Conservation (phyloP, 1,140 invertebrate species). For the Mamestra configurata region DNA sequence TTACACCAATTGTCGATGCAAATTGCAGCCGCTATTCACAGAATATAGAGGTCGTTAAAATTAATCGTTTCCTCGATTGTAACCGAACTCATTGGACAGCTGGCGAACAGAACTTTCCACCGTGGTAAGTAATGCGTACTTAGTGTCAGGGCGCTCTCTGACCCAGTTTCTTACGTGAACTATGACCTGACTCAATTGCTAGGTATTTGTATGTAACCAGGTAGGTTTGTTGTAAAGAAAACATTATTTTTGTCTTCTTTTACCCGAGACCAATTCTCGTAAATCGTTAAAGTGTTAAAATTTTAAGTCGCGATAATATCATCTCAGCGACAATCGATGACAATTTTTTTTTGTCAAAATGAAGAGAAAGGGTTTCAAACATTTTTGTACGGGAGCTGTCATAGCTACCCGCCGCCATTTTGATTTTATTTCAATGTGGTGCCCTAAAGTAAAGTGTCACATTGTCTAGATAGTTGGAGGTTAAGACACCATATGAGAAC, state of each 20-base stretch:
- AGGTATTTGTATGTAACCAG: background rate
- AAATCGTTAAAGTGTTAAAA: too few species aligned
- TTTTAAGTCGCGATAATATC: too few species aligned
- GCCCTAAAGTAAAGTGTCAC: too few species aligned
- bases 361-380: too few species aligned
- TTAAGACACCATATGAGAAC: too few species aligned
- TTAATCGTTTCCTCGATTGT: background rate
- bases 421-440: too few species aligned
- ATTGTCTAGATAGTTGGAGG: too few species aligned
- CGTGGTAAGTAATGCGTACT: background rate
- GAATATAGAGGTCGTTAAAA: background rate
- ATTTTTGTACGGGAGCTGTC: too few species aligned
- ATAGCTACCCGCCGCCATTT: too few species aligned
- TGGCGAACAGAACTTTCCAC: background rate
- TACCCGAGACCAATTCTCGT: too few species aligned
- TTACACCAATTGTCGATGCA: background rate
- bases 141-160: background rate
- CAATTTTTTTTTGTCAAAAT: too few species aligned
- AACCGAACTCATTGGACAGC: background rate
- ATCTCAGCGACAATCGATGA: too few species aligned
- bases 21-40: background rate
- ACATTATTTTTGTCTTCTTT: background rate
- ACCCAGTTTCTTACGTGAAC: conserved; percentile 6
- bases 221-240: background rate
- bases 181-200: conserved; percentile 1